Evolutionary conservation across 2,888 invertebrate species (phyloP).

Genomic region (Philonicus albiceps): DNA sequence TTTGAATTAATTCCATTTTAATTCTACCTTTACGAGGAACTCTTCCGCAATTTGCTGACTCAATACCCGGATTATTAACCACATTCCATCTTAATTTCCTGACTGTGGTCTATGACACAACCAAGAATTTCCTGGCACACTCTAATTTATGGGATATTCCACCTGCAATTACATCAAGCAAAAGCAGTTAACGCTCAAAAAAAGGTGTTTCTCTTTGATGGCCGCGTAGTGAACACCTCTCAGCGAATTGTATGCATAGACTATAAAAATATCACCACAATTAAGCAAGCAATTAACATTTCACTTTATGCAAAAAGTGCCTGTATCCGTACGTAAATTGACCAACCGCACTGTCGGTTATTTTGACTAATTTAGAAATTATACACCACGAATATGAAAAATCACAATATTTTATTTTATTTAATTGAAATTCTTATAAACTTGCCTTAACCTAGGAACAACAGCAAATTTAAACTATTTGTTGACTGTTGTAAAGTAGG

Average conservation of each 20-base stretch:
- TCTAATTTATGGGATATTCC: neutral
- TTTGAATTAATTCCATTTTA: neutral
- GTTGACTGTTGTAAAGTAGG: constrained; percentile 72
- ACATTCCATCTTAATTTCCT: neutral
- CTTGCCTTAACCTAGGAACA: neutral
- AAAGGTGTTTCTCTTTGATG: neutral
- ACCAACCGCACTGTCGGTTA: neutral
- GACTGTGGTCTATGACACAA: neutral
- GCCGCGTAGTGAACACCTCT: neutral
- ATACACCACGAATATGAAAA: neutral
- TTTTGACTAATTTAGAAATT: neutral
- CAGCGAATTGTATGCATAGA: neutral
- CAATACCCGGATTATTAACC: neutral
- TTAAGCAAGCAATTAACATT: neutral
- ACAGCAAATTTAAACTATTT: constrained; percentile 52
- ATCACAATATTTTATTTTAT: neutral
- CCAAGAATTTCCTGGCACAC: neutral
- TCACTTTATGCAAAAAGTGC: neutral
- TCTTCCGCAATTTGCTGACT: neutral
- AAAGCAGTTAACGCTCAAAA: neutral
- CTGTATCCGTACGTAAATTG: neutral
- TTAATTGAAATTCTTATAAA: neutral
- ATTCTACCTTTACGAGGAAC: neutral
- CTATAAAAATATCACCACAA: neutral
- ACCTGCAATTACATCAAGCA: neutral